phyloP scores from a whole-genome alignment of 2,888 invertebrate genomes.

The Drosophila pseudotalamancana region DNA sequence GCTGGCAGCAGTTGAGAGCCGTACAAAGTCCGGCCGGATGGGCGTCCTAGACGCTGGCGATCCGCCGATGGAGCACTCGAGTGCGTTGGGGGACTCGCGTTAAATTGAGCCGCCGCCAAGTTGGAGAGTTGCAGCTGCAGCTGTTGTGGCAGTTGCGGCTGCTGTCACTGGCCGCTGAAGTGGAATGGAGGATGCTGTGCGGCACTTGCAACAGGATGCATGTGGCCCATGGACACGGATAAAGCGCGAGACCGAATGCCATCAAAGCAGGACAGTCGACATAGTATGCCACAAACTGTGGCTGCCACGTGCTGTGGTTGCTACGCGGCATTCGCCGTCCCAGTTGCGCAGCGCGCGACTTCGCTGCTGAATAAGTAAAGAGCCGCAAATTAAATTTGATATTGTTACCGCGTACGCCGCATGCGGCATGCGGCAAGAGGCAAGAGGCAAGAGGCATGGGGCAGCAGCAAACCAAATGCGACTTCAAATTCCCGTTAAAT shows the following conservation, averaged over 20 bases:
- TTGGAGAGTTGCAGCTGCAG: conserved; percentile 5
- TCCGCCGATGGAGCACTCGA: conserved; percentile 19
- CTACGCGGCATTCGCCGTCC: conserved; percentile 10
- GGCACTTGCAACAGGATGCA: conserved; percentile 39
- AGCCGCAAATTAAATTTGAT: conserved; percentile 70
- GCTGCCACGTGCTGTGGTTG: conserved; percentile 32
- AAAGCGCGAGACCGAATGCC: too few relatives aligned
- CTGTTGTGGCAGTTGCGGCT: conserved; percentile 6
- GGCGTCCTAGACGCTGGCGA: conserved; percentile 1
- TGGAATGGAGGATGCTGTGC: conserved; percentile 33
- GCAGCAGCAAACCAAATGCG: neutral
- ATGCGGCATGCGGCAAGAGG: neutral
- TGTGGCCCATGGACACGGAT: conserved; percentile 4
- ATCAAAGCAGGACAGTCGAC: neutral
- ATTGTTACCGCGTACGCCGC: conserved; percentile 37
- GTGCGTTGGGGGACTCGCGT: conserved; percentile 19
- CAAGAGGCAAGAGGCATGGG: conserved; percentile 11
- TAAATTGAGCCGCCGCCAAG: conserved; percentile 56
- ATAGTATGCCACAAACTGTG: too few relatives aligned
- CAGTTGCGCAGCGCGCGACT: conserved; percentile 33
- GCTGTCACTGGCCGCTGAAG: conserved; percentile 37
- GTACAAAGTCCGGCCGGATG: neutral
- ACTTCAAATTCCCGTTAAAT: too few relatives aligned
- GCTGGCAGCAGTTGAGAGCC: neutral
- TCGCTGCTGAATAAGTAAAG: conserved; percentile 66